phyloP scores from a whole-genome alignment of 35 echinoderm and acorn worm genomes.

The Apostichopus japonicus region DNA sequence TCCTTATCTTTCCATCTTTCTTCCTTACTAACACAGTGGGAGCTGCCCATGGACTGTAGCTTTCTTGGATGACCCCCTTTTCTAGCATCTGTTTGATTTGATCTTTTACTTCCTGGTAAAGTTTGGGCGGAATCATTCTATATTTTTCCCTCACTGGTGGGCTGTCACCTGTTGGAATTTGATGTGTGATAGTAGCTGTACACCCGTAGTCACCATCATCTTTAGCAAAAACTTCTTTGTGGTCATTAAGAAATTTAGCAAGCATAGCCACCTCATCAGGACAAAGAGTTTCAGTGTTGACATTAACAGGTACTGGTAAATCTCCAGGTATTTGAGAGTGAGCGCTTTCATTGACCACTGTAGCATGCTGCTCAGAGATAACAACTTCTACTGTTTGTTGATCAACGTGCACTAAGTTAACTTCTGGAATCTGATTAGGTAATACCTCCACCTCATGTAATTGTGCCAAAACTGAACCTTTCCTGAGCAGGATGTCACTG shows the following conservation, averaged over 20 bases:
- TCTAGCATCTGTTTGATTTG: constrained; percentile 45
- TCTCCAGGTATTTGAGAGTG: background rate
- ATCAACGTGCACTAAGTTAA: background rate
- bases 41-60: constrained; percentile 40
- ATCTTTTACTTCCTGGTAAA: constrained; percentile 68
- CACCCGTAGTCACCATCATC: constrained; percentile 15
- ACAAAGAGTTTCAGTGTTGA: too few species aligned
- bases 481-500: background rate
- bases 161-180: background rate
- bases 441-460: background rate
- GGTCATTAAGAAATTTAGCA: background rate
- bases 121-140: constrained; percentile 30
- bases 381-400: too few species aligned
- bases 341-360: background rate
- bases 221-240: background rate
- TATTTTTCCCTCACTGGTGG: constrained; percentile 7
- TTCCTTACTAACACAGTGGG: constrained; percentile 72
- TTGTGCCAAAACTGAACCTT: background rate
- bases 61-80: constrained; percentile 26
- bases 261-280: background rate
- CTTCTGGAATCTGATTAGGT: background rate
- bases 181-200: too few species aligned
- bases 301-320: too few species aligned
- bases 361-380: too few species aligned
- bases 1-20: constrained; percentile 57